These are phyloP conservation scores for Drosophila bifasciata DNA, from an alignment of 1,140 invertebrate species.

Conservation along the genomic window DNA sequence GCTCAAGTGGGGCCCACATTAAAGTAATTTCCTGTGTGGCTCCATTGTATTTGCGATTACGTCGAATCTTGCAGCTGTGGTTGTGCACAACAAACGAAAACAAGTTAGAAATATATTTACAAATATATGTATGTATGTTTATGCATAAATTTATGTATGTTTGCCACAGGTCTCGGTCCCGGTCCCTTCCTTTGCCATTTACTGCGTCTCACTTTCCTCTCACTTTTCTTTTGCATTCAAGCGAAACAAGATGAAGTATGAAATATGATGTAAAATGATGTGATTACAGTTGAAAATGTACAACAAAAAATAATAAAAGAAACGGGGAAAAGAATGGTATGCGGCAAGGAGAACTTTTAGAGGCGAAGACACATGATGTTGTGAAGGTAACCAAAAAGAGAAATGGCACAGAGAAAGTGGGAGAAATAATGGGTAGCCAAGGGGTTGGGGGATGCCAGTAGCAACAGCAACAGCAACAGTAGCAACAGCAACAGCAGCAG, in stretches of 20 bases:
- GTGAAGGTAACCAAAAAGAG: slow-evolving; percentile 35
- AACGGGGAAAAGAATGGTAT: slow-evolving; percentile 6
- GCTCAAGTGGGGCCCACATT: slow-evolving; percentile 37
- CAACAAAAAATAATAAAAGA: slow-evolving; percentile 47
- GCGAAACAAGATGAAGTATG: slow-evolving; percentile 69
- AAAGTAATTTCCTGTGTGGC: slow-evolving; percentile 65
- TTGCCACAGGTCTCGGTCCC: too few relatives aligned
- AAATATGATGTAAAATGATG: slow-evolving; percentile 81
- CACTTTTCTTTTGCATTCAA: slow-evolving; percentile 32
- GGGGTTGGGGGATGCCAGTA: slow-evolving; percentile 31
- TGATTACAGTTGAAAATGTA: slow-evolving; percentile 78
- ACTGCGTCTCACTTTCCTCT: slow-evolving; percentile 2
- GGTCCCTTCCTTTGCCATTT: slow-evolving; percentile 7
- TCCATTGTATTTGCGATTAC: slow-evolving; percentile 29
- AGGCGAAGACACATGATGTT: slow-evolving; percentile 49
- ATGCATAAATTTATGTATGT: too few relatives aligned
- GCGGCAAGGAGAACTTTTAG: not conserved
- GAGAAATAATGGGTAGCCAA: not conserved
- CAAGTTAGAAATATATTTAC: slow-evolving; percentile 47
- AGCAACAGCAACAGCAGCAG: slow-evolving; percentile 33
- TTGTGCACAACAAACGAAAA: slow-evolving; percentile 39
- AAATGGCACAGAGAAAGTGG: slow-evolving; percentile 32
- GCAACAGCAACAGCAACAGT: slow-evolving; percentile 36
- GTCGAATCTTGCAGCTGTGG: slow-evolving; percentile 6
- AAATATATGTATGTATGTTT: slow-evolving; percentile 24